These are phyloP conservation scores for Tragulus kanchil DNA, from an alignment of 2,113 vertebrate genomes.

Conservation along the genomic window DNA sequence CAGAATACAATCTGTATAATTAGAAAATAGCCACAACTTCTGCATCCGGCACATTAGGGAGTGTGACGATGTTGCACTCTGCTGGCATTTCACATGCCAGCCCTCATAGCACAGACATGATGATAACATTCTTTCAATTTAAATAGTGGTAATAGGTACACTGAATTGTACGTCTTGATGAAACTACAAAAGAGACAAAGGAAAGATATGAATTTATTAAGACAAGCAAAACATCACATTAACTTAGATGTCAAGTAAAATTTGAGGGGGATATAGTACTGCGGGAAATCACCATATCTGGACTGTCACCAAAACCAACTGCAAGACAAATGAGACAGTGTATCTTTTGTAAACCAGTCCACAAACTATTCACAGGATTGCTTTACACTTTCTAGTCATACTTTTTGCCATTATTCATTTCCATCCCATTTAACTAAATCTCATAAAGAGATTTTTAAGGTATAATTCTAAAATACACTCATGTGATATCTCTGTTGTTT, in stretches of 20 bases:
- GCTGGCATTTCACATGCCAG: constrained; percentile 72
- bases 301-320: constrained; percentile 66
- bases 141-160: constrained; percentile 68
- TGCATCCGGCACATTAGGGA: constrained; percentile 67
- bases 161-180: constrained; percentile 55
- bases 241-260: constrained; percentile 79
- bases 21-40: constrained; percentile 81
- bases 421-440: neutral
- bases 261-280: constrained; percentile 60
- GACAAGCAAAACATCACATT: constrained; percentile 75
- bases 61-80: constrained; percentile 70
- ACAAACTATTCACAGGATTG: constrained; percentile 43
- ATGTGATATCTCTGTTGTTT: neutral
- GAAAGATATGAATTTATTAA: constrained; percentile 71
- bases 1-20: constrained; percentile 82
- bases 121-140: constrained; percentile 86
- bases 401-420: constrained; percentile 31
- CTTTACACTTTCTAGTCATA: neutral
- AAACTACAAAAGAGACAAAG: constrained; percentile 80
- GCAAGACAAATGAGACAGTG: constrained; percentile 7
- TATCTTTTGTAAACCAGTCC: constrained; percentile 50
- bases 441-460: constrained; percentile 13
- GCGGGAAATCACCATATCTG: constrained; percentile 61
- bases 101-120: constrained; percentile 76
- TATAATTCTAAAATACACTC: constrained; percentile 42